These are phyloP conservation scores for Chionodraco myersi DNA, from an alignment of 2,113 vertebrate genomes.

Conservation along the genomic window DNA sequence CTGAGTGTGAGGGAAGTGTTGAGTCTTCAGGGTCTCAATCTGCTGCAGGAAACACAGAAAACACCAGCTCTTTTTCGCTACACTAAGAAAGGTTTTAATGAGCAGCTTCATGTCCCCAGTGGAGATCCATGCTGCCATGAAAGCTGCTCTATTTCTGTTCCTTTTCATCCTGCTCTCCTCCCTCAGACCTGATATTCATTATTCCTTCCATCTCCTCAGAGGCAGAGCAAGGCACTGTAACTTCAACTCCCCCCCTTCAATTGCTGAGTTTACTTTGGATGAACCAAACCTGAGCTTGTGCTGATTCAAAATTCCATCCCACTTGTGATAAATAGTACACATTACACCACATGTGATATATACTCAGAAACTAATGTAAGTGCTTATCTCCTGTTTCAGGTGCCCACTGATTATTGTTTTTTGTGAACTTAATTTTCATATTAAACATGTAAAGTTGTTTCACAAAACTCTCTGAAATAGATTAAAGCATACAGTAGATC, in stretches of 20 bases:
- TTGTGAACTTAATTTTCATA: neutral
- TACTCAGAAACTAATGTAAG: neutral
- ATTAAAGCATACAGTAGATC: too few species aligned
- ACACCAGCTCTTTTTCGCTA: slow-evolving; percentile 40
- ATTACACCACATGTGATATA: neutral
- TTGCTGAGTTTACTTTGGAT: slow-evolving; percentile 43
- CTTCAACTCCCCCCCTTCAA: slow-evolving; percentile 46
- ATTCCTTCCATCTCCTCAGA: slow-evolving; percentile 70
- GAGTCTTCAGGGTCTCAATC: slow-evolving; percentile 48
- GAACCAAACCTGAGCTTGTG: slow-evolving; percentile 45
- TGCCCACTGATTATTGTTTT: neutral
- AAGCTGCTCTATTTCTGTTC: slow-evolving; percentile 76
- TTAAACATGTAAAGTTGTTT: too few species aligned
- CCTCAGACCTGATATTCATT: slow-evolving; percentile 75
- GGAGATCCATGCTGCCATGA: slow-evolving; percentile 72
- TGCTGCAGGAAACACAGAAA: slow-evolving; percentile 46
- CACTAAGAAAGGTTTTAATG: slow-evolving; percentile 72
- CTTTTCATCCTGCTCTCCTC: slow-evolving; percentile 73
- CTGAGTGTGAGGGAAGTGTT: slow-evolving; percentile 15
- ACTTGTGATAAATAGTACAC: neutral
- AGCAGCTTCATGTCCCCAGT: slow-evolving; percentile 71
- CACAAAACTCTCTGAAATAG: neutral
- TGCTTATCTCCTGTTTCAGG: neutral
- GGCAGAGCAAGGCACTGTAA: slow-evolving; percentile 46
- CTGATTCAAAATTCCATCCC: slow-evolving; percentile 40